Conservation (phyloP, 2,888 invertebrate species). For the Dryococelus australis region DNA sequence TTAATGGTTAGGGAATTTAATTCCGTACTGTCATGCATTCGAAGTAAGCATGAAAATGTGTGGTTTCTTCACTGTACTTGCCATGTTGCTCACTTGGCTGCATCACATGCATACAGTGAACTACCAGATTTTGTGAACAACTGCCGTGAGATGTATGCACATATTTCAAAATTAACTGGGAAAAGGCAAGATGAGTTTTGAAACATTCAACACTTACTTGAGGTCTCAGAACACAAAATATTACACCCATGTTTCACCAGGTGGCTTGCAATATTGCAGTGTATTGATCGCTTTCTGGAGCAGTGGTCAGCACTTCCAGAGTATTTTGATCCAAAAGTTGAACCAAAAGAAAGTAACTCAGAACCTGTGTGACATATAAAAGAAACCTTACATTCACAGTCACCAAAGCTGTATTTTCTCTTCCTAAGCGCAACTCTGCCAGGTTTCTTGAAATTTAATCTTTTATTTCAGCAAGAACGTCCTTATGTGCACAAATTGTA, state of each 20-base stretch:
- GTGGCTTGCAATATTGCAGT: constrained; percentile 5
- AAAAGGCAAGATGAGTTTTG: constrained; percentile 24
- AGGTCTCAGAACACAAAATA: neutral
- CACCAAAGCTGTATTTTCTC: constrained; percentile 4
- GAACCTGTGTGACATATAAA: neutral
- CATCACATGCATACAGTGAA: constrained; percentile 31
- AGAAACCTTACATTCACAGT: neutral
- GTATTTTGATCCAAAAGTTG: constrained; percentile 2
- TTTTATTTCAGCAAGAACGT: constrained; percentile 26
- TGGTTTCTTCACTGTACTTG: constrained; percentile 32
- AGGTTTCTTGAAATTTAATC: constrained; percentile 23
- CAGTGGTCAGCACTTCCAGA: neutral
- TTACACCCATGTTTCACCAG: constrained; percentile 25
- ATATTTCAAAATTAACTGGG: constrained; percentile 2
- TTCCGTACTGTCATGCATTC: neutral
- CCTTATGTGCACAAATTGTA: constrained; percentile 27
- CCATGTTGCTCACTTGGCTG: constrained; percentile 32
- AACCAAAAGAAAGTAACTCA: neutral
- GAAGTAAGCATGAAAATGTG: constrained; percentile 22
- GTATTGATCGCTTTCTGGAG: constrained; percentile 21
- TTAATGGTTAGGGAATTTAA: neutral
- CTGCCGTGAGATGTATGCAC: constrained; percentile 22
- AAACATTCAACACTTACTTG: constrained; percentile 9
- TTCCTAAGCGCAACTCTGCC: constrained; percentile 13
- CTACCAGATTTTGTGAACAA: constrained; percentile 28